Conservation (phyloP, 2,888 invertebrate species). For the Dasysyrphus tricinctus region DNA sequence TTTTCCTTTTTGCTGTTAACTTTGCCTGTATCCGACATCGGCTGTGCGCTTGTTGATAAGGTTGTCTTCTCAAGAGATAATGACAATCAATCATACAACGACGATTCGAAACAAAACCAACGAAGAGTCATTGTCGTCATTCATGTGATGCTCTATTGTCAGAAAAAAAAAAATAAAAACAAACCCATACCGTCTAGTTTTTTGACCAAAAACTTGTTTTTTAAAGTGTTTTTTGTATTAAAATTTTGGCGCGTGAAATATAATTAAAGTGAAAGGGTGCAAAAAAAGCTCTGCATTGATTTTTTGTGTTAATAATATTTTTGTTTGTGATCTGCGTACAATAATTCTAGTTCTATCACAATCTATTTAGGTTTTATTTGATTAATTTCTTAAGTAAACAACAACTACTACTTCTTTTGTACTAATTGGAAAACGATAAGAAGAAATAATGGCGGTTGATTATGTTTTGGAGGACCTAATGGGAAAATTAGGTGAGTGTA, state of each 20-base stretch:
- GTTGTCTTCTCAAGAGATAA: conserved; percentile 37
- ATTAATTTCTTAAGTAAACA: conserved; percentile 24
- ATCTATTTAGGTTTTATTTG: conserved; percentile 18
- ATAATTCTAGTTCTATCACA: conserved; percentile 1
- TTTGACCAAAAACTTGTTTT: conserved; percentile 41
- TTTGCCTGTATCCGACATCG: conserved; percentile 1
- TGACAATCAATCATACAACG: conserved; percentile 47
- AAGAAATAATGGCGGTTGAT: conserved; percentile 86
- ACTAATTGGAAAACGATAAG: conserved; percentile 2
- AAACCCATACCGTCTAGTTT: neutral
- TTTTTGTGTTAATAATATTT: neutral
- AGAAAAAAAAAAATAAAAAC: neutral
- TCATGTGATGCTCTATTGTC: conserved; percentile 14
- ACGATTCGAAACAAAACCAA: neutral
- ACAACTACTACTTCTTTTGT: neutral
- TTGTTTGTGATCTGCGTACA: neutral
- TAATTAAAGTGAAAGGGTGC: conserved; percentile 36
- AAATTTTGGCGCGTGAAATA: conserved; percentile 40
- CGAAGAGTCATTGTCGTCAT: neutral
- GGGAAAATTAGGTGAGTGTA: conserved; percentile 86
- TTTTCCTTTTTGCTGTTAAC: conserved; percentile 2
- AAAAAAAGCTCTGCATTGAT: conserved; percentile 24
- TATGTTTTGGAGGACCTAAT: conserved; percentile 87
- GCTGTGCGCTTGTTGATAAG: conserved; percentile 39
- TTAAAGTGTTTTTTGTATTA: conserved; percentile 11